Base-by-base conservation (phyloP, 2,888 invertebrate species). In the Entomobrya proxima region DNA sequence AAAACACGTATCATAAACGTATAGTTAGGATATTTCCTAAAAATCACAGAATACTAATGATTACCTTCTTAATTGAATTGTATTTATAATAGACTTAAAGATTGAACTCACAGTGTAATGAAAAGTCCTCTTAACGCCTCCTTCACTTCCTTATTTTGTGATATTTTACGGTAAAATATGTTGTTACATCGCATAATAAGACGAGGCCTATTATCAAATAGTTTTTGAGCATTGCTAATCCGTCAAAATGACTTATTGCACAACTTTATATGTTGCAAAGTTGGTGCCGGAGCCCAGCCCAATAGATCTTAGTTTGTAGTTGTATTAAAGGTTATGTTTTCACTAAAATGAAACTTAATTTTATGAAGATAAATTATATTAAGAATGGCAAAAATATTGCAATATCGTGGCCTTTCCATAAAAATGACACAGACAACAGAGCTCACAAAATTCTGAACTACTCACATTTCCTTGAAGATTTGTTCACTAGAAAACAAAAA, bases 221-320 rank as follows among this genome's bases (percentile, higher is more conserved):
- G 69, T 79, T 79, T 79, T 67, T 79, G 67, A 69, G 79, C 67
- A 44, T 79, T 9, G 79, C 52, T 69, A 50, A 50, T 69, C 69
- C 79, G 35, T 79, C 52, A 79, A 37, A 24, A 55, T 79, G 79
- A 79, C 24, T 67, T 69, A 79, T 79, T 79, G n/a, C 67, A 44
- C 13, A 24, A 24, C n/a, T 69, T 13, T 27, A 44, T 44, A 44
- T 69, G 40, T n/a, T n/a, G n/a, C n/a, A n/a, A n/a, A n/a, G n/a
- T n/a, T n/a, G 69, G 27, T 44, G 69, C 37, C 37, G 21, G 44
- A 24, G 61, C 77, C 77, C 64, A 44, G 64, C 64, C 61, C 77
- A 78, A 61, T 75, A 7, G 5, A 58, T n/a, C n/a, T n/a, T n/a
- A n/a, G n/a, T n/a, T n/a, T n/a, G n/a, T n/a, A n/a, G n/a, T n/a